Evolutionary conservation across 1,140 invertebrate genomes (phyloP), one percentile per base, ranked within the genome.

Genomic region (Mercenaria mercenaria): DNA sequence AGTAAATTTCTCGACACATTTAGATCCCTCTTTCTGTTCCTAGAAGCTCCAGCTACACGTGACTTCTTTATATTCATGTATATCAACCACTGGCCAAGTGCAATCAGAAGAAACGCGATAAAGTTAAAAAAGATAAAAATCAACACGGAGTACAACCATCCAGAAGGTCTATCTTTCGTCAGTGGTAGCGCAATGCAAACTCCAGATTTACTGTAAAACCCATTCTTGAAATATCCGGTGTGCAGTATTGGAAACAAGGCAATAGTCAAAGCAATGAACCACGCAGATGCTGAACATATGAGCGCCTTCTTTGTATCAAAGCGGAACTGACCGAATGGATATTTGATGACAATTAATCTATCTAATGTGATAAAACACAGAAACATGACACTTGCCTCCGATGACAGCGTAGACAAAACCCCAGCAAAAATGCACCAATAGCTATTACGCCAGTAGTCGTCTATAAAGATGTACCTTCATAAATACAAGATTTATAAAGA

Each of bases 331-430:
- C n/a, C n/a, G n/a, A n/a, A n/a, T n/a, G n/a, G n/a, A n/a, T n/a
- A n/a, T n/a, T n/a, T n/a, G 37, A 95, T 90, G 18, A 85, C 91
- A 1, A 94, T 41, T 43, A 94, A 81, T 8, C 94, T 82, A 56
- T 95, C 94, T 15, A 93, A 20, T 0, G 94, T 93, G 10, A 95
- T 94, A 0, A 94, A 85, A 23, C 77, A 85, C 0, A 95, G 84
- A 32, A 91, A 92, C 34, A 92, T 37, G 18, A 93, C 88, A 8
- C 92, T 92, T 3, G 88, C 88, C 77, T 94, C 93, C 34, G 82
- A 92, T 23, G 93, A 93, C 8, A 94, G 39, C 37, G 92, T 91
- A 0, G 94, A 86, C 18, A 94, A 67, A 13, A 93, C 86, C 1
- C 94, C 94, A 11, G 93, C 93, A 23, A 92, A 32, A 50, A 86